Conservation (phyloP, 1,140 invertebrate species). For the Saxidomus purpurata region DNA sequence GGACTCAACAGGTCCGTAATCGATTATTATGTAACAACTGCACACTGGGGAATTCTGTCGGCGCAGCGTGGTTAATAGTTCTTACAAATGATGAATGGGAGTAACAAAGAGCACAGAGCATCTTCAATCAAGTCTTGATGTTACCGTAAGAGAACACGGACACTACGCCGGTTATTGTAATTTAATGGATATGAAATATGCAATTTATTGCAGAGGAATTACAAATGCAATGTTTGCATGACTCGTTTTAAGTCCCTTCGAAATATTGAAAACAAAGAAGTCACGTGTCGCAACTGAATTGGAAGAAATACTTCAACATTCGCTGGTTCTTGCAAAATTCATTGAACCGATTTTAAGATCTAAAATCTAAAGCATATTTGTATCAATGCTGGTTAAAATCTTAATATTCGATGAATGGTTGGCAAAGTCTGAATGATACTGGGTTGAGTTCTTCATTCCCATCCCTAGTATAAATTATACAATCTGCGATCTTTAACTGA, state of each 20-base stretch:
- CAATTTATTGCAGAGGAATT: not conserved
- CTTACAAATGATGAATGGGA: slow-evolving; percentile 7
- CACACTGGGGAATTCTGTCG: not conserved
- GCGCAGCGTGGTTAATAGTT: not conserved
- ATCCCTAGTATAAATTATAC: too few relatives aligned
- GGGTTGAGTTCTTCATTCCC: too few relatives aligned
- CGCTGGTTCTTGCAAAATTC: not conserved
- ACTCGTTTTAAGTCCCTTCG: not conserved
- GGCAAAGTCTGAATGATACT: too few relatives aligned
- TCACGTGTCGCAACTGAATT: not conserved
- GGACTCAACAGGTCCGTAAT: not conserved
- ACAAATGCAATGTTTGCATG: not conserved
- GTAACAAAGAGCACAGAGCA: not conserved
- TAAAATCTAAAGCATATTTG: too few relatives aligned
- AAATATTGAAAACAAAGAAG: not conserved
- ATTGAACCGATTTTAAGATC: too few relatives aligned
- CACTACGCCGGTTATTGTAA: not conserved
- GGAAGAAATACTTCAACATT: not conserved
- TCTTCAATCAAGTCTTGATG: slow-evolving; percentile 17
- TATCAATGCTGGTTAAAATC: too few relatives aligned
- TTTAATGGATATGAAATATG: not conserved
- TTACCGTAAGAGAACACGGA: not conserved
- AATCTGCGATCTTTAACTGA: too few relatives aligned
- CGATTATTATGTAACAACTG: not conserved
- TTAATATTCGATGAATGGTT: too few relatives aligned